A percentile compares a stretch with the other conserved stretches of the same genome.
These are phyloP conservation scores for Schizothorax lantsangensis DNA, from an alignment of 2,797 vertebrate species.

Conservation along the genomic window DNA sequence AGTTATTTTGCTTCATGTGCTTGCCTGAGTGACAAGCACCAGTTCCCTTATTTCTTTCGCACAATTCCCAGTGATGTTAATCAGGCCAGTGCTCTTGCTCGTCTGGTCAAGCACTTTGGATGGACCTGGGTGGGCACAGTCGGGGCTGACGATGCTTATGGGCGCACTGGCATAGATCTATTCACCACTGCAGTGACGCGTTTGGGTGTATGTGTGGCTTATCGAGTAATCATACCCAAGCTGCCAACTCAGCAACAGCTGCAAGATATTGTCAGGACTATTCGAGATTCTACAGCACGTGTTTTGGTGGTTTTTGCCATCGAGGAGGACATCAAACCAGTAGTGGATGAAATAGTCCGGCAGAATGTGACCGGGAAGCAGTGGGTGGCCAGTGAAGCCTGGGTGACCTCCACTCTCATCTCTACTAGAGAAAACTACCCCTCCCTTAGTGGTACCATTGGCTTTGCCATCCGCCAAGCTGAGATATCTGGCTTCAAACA, in stretches of 20 bases:
- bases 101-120: slow-evolving; percentile 61
- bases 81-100: slow-evolving; percentile 64
- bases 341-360: slow-evolving; percentile 61
- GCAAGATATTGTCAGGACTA: slow-evolving; percentile 62
- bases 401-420: slow-evolving; percentile 68
- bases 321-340: slow-evolving; percentile 66
- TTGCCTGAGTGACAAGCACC: slow-evolving; percentile 64
- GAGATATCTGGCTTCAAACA: slow-evolving; percentile 62
- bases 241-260: slow-evolving; percentile 57
- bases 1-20: slow-evolving; percentile 70
- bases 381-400: slow-evolving; percentile 72
- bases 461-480: slow-evolving; percentile 66
- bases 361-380: slow-evolving; percentile 68
- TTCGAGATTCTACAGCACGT: slow-evolving; percentile 61
- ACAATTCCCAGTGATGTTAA: slow-evolving; percentile 67
- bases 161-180: slow-evolving; percentile 63
- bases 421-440: slow-evolving; percentile 60
- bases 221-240: slow-evolving; percentile 64
- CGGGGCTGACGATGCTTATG: slow-evolving; percentile 64
- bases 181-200: slow-evolving; percentile 60
- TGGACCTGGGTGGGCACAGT: slow-evolving; percentile 70
- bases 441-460: slow-evolving; percentile 66
- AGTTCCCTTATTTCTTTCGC: slow-evolving; percentile 68
- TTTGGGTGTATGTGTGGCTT: slow-evolving; percentile 65
- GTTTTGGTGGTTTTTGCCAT: slow-evolving; percentile 67